Conservation (phyloP, 2,888 invertebrate genomes). For the Dichetophora obliterata region DNA sequence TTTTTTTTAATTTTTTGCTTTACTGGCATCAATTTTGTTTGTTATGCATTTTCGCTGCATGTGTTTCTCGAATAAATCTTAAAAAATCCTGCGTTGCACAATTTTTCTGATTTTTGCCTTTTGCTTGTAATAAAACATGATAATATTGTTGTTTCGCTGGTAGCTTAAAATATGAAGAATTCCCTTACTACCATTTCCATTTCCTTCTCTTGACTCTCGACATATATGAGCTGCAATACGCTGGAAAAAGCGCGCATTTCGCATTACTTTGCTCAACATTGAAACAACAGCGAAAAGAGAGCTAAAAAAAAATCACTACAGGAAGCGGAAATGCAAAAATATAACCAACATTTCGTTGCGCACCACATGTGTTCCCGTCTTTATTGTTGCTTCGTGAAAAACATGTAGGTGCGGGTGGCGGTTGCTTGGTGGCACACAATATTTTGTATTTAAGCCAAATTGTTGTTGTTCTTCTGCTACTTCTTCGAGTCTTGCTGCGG, state of each 20-base stretch:
- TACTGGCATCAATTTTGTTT: too few relatives aligned
- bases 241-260: neutral
- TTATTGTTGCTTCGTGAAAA: neutral
- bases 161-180: too few relatives aligned
- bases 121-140: constrained; percentile 22
- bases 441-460: constrained; percentile 25
- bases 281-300: neutral
- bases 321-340: constrained; percentile 39
- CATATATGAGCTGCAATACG: too few relatives aligned
- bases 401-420: neutral
- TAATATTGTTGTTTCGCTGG: neutral
- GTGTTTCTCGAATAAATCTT: too few relatives aligned
- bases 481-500: neutral
- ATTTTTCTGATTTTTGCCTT: neutral
- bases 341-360: constrained; percentile 33
- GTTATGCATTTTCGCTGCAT: too few relatives aligned
- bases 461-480: neutral
- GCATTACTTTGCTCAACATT: neutral
- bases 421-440: neutral
- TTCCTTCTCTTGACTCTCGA: too few relatives aligned
- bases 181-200: too few relatives aligned
- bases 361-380: constrained; percentile 21
- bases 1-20: too few relatives aligned
- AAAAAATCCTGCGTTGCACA: constrained; percentile 5
- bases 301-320: constrained; percentile 28